phyloP scores from a whole-genome alignment of 2,888 invertebrate genomes.

The Philaethria dido region DNA sequence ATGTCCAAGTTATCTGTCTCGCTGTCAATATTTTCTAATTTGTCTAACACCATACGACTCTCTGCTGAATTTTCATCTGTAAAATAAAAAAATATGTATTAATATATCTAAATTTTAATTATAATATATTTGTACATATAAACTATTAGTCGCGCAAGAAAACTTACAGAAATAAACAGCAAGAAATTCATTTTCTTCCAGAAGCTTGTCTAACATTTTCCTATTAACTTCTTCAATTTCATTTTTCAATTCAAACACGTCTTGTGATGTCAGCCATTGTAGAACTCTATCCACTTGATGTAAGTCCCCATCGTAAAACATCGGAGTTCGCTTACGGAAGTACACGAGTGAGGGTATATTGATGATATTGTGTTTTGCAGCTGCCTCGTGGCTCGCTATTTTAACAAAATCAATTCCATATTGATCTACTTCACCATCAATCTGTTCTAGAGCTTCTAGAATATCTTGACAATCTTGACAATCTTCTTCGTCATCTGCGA shows the following conservation, averaged over 20 bases:
- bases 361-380: slow-evolving; percentile 91
- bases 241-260: slow-evolving; percentile 97
- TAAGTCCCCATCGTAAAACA: slow-evolving; percentile 95
- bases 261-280: slow-evolving; percentile 96
- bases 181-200: slow-evolving; percentile 97
- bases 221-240: slow-evolving; percentile 98
- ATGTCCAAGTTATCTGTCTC: slow-evolving; percentile 97
- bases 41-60: slow-evolving; percentile 92
- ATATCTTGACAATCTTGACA: slow-evolving; percentile 96
- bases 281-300: slow-evolving; percentile 93
- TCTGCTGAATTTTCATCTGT: slow-evolving; percentile 92
- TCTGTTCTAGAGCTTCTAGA: slow-evolving; percentile 94
- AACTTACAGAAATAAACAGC: slow-evolving; percentile 97
- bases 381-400: slow-evolving; percentile 92
- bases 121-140: background rate
- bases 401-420: slow-evolving; percentile 98
- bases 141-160: too few relatives aligned
- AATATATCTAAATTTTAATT: background rate
- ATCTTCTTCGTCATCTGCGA: slow-evolving; percentile 90
- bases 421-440: slow-evolving; percentile 97
- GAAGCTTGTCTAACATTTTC: slow-evolving; percentile 96
- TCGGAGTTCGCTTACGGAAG: slow-evolving; percentile 92
- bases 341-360: slow-evolving; percentile 94
- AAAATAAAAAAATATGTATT: slow-evolving; percentile 51
- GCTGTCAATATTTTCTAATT: slow-evolving; percentile 96